Percentiles rank a stretch among this genome's conserved stretches.
These are phyloP conservation scores for Ormyrus labotus DNA, from an alignment of 2,888 invertebrate genomes.

Conservation along the genomic window DNA sequence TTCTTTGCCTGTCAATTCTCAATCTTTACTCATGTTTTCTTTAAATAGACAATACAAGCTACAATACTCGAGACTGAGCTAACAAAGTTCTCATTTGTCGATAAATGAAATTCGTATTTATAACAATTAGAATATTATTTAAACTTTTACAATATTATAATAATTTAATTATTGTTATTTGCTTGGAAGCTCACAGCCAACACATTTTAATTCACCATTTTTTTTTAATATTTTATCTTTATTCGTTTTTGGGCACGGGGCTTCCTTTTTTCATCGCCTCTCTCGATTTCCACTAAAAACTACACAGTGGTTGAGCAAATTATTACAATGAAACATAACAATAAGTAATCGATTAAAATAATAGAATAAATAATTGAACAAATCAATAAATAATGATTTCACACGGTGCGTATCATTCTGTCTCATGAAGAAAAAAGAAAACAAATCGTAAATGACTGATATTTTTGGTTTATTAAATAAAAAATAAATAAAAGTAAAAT, in stretches of 20 bases:
- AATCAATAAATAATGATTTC: slow-evolving; percentile 53
- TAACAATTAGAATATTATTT: slow-evolving; percentile 74
- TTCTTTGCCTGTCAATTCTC: slow-evolving; percentile 57
- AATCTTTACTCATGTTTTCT: slow-evolving; percentile 58
- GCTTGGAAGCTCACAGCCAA: slow-evolving; percentile 76
- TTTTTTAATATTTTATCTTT: slow-evolving; percentile 65
- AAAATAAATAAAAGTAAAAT: slow-evolving; percentile 38
- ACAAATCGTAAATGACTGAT: slow-evolving; percentile 40
- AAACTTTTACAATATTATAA: slow-evolving; percentile 72
- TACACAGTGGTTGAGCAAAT: slow-evolving; percentile 50
- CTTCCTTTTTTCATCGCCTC: slow-evolving; percentile 60
- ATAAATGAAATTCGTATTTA: slow-evolving; percentile 70
- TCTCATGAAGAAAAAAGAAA: slow-evolving; percentile 31
- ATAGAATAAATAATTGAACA: slow-evolving; percentile 53
- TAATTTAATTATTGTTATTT: slow-evolving; percentile 76
- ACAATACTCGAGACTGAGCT: slow-evolving; percentile 70
- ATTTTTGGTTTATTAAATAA: slow-evolving; percentile 31
- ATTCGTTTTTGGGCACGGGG: slow-evolving; percentile 68
- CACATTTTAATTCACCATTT: slow-evolving; percentile 70
- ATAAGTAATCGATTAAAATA: slow-evolving; percentile 50
- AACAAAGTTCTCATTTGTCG: slow-evolving; percentile 70
- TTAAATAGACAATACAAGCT: slow-evolving; percentile 70
- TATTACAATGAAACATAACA: slow-evolving; percentile 48
- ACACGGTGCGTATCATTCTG: slow-evolving; percentile 47
- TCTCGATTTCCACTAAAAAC: slow-evolving; percentile 57